Conservation (phyloP, 2,888 invertebrate species). For the Pecten maximus region DNA sequence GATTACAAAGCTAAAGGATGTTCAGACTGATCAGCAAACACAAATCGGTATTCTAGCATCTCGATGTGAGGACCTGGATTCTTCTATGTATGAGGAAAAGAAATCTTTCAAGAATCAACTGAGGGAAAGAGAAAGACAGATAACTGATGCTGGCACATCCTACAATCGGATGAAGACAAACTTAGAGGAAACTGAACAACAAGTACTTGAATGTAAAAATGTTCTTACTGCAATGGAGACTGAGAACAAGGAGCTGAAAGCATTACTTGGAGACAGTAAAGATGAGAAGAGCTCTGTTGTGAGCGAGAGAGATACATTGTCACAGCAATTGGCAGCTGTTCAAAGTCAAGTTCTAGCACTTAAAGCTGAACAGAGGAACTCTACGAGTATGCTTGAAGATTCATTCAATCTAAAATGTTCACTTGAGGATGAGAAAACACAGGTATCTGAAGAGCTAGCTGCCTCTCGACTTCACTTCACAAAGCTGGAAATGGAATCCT, state of each 20-base stretch:
- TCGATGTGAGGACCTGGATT: background rate
- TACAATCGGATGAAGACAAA: background rate
- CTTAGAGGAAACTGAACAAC: background rate
- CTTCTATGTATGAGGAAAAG: background rate
- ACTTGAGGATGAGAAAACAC: no score
- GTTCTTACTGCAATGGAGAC: background rate
- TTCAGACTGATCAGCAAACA: background rate
- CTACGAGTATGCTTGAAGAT: no score
- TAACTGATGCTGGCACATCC: background rate
- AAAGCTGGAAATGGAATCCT: no score
- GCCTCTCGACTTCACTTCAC: no score
- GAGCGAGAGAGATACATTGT: background rate
- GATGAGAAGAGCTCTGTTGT: background rate
- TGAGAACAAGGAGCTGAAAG: background rate
- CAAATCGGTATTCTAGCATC: background rate
- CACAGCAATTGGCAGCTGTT: background rate
- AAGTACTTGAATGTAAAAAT: background rate
- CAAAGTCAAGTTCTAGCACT: background rate
- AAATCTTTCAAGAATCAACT: background rate
- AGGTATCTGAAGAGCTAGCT: no score
- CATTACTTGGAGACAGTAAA: background rate
- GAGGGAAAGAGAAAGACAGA: background rate
- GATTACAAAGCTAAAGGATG: background rate
- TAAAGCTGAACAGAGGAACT: background rate
- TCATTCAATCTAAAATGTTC: no score